A percentile compares a stretch with the other conserved stretches of the same genome.
Conservation (phyloP, 1,140 invertebrate genomes). For the Bombus breviceps region DNA sequence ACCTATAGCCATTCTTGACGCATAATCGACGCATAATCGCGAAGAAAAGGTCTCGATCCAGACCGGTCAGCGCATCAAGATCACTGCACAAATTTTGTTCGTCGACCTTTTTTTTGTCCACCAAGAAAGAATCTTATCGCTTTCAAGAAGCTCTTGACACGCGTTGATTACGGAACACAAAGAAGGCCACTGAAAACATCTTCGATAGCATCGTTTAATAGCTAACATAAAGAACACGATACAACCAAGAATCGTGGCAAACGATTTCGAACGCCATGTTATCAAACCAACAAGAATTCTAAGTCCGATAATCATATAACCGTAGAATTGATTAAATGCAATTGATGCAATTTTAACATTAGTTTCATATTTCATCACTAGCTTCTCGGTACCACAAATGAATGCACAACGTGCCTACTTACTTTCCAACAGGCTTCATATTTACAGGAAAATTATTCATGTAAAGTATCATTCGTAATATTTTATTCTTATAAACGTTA, state of each 20-base stretch:
- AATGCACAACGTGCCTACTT: background rate
- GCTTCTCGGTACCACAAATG: too few species aligned
- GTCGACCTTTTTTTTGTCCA: background rate
- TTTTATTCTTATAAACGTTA: background rate
- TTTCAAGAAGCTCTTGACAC: background rate
- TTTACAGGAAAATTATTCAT: too few species aligned
- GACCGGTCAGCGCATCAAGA: background rate
- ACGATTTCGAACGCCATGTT: background rate
- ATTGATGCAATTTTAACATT: background rate
- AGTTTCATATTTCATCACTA: background rate
- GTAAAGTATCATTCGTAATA: background rate
- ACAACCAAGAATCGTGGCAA: background rate
- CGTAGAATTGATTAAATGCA: background rate
- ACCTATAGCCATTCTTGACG: background rate
- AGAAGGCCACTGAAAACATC: background rate
- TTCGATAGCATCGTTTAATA: background rate
- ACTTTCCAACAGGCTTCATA: too few species aligned
- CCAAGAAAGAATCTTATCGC: background rate
- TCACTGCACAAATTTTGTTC: constrained; percentile 2
- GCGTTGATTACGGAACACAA: background rate
- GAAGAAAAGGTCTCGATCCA: background rate
- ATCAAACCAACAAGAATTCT: too few species aligned
- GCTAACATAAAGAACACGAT: background rate
- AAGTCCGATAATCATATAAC: background rate
- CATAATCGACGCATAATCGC: constrained; percentile 3